phyloP scores from a whole-genome alignment of 2,797 vertebrate genomes.

The Peromyscus aztecus region DNA sequence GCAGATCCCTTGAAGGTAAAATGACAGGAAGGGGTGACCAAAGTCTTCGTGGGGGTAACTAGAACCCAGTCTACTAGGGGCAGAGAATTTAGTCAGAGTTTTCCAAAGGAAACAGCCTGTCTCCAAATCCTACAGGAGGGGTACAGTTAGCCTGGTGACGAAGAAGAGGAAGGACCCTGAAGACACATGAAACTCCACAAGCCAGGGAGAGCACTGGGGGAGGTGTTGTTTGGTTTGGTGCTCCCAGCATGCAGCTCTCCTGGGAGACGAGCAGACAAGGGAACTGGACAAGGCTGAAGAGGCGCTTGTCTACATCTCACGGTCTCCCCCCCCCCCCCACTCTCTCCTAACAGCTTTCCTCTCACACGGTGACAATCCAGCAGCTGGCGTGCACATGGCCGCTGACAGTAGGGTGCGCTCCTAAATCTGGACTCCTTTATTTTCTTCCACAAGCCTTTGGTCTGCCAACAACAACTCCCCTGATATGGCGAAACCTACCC shows the following conservation, averaged over 20 bases:
- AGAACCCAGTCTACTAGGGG: neutral
- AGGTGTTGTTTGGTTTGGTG: neutral
- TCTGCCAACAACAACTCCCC: neutral
- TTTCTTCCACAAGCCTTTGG: neutral
- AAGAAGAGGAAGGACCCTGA: neutral
- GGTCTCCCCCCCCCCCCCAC: too few species aligned
- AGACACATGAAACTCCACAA: neutral
- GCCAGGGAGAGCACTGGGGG: too few species aligned
- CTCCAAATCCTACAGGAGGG: neutral
- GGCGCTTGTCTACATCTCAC: neutral
- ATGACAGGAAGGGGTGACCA: neutral
- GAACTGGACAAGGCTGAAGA: neutral
- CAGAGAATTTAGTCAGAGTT: neutral
- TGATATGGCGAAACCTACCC: neutral
- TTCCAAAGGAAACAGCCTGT: neutral
- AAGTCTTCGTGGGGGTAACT: neutral
- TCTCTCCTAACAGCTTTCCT: neutral
- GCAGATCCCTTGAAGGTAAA: neutral
- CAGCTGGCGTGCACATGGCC: fast-evolving
- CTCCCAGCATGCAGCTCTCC: neutral
- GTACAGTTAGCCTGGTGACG: neutral
- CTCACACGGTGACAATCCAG: fast-evolving
- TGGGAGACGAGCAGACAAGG: fast-evolving
- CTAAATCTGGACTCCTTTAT: too few species aligned
- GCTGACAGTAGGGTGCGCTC: neutral